phyloP scores from a whole-genome alignment of 2,888 invertebrate species.

The Chrysotoxum bicinctum region DNA sequence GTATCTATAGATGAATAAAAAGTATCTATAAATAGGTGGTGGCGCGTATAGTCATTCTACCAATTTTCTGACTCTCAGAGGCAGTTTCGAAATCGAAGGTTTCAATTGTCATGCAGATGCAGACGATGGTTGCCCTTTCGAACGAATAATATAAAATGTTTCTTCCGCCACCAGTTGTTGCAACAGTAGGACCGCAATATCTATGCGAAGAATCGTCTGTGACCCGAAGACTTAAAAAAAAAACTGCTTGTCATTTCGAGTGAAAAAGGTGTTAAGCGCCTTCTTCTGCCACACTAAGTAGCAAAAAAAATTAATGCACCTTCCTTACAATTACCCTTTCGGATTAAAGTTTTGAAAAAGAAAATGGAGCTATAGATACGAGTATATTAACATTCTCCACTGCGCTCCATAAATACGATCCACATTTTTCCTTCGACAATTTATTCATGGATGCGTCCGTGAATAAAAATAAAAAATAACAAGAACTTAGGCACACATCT shows the following conservation, averaged over 20 bases:
- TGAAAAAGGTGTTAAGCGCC: background rate
- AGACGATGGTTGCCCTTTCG: background rate
- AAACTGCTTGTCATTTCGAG: background rate
- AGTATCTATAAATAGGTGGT: background rate
- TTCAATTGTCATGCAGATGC: slow-evolving; percentile 56
- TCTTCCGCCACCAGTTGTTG: background rate
- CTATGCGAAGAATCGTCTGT: slow-evolving; percentile 37
- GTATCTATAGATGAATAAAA: background rate
- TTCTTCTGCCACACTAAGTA: background rate
- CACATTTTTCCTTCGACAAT: slow-evolving; percentile 35
- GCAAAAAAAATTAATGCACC: slow-evolving; percentile 19
- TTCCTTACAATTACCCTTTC: slow-evolving; percentile 27
- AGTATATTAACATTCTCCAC: slow-evolving; percentile 6
- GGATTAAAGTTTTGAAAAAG: background rate
- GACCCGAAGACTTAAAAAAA: background rate
- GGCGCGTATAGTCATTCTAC: background rate
- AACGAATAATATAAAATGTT: background rate
- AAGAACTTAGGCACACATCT: background rate
- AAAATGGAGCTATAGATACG: slow-evolving; percentile 14
- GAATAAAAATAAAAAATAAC: slow-evolving; percentile 5
- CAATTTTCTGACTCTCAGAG: background rate
- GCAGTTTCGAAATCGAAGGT: slow-evolving; percentile 4
- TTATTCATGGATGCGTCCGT: slow-evolving; percentile 31
- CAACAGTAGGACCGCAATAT: slow-evolving; percentile 26
- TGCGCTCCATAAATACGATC: slow-evolving; percentile 7